phyloP scores from a whole-genome alignment of 2,797 vertebrate genomes.

The Gallirallus australis region DNA sequence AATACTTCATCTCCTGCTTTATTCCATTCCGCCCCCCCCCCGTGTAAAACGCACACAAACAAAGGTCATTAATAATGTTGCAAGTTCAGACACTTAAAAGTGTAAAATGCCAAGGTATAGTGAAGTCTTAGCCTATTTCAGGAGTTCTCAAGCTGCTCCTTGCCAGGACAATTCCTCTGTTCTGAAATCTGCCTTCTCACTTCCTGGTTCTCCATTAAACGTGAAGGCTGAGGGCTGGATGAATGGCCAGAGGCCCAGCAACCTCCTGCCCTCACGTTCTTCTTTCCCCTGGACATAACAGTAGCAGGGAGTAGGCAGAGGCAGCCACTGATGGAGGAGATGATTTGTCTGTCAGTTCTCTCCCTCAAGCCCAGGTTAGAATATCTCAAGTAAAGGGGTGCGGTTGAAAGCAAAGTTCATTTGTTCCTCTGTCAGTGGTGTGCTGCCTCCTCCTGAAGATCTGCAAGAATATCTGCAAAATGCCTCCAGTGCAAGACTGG shows the following conservation, averaged over 20 bases:
- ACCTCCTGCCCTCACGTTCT: neutral
- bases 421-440: neutral
- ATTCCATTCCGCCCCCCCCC: neutral
- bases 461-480: neutral
- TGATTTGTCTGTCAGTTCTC: neutral
- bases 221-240: neutral
- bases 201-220: neutral
- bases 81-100: neutral
- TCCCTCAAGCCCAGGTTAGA: neutral
- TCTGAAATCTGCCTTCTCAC: neutral
- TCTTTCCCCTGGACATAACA: neutral
- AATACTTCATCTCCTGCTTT: neutral
- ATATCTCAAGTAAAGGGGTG: neutral
- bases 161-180: neutral
- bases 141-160: neutral
- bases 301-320: neutral
- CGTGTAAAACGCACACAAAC: neutral
- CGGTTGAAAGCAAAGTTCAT: neutral
- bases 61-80: neutral
- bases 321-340: neutral
- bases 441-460: neutral
- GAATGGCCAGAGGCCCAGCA: neutral
- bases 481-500: neutral
- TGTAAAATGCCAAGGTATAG: neutral
- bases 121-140: neutral